These are phyloP conservation scores for Dendroctonus ponderosae DNA, from an alignment of 1,140 invertebrate genomes.

Conservation along the genomic window DNA sequence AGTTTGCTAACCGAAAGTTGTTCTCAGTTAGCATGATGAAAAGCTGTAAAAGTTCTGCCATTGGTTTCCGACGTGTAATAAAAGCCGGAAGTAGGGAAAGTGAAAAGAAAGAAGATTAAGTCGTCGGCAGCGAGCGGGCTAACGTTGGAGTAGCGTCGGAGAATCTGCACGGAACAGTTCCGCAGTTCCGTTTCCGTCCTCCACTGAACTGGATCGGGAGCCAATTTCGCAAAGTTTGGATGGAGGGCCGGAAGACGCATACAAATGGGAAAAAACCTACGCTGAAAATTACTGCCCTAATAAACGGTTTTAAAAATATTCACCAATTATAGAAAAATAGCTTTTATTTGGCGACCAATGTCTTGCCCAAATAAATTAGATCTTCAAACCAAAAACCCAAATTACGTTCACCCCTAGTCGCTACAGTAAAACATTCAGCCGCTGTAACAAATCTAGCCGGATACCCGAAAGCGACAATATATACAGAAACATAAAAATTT, in stretches of 20 bases:
- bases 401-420: neutral
- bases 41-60: conserved; percentile 3
- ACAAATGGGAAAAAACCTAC: conserved; percentile 48
- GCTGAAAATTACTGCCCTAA: too few species aligned
- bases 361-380: too few species aligned
- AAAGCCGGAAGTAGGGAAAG: conserved; percentile 54
- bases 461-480: conserved; percentile 27
- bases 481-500: conserved; percentile 14
- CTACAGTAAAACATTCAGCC: conserved; percentile 14
- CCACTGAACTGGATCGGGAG: conserved; percentile 53
- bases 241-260: conserved; percentile 48
- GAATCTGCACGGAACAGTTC: conserved; percentile 25
- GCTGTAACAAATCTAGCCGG: conserved; percentile 16
- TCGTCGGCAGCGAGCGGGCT: conserved; percentile 29
- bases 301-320: too few species aligned
- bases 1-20: too few species aligned
- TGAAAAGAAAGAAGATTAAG: conserved; percentile 64
- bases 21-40: neutral
- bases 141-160: neutral
- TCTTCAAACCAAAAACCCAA: too few species aligned
- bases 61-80: conserved; percentile 26
- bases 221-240: conserved; percentile 55
- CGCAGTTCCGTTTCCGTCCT: conserved; percentile 49
- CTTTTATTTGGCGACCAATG: too few species aligned
- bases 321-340: too few species aligned